Conservation (phyloP, 1,140 invertebrate species). For the Rhopalosiphum padi region DNA sequence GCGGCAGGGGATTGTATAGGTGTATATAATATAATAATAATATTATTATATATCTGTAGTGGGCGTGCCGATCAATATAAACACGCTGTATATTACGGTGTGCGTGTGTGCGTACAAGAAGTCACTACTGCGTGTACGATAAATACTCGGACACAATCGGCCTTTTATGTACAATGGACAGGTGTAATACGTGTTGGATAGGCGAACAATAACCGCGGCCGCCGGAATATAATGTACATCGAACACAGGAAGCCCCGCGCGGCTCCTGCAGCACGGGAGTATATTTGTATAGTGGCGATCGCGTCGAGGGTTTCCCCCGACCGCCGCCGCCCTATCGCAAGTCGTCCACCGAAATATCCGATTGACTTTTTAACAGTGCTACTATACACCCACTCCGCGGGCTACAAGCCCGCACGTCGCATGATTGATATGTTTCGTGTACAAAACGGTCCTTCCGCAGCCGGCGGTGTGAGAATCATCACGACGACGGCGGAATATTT, state of each 20-base stretch:
- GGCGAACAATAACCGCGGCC: constrained; percentile 31
- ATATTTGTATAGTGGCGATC: background rate
- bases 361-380: constrained; percentile 43
- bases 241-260: background rate
- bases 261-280: background rate
- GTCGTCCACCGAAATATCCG: background rate
- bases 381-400: background rate
- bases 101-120: background rate
- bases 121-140: background rate
- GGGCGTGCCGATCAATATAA: constrained; percentile 56
- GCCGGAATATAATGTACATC: background rate
- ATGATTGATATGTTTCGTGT: background rate
- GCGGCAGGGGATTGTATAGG: background rate
- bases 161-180: constrained; percentile 24
- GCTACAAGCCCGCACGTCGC: background rate
- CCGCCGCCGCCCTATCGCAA: too few relatives aligned
- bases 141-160: constrained; percentile 21
- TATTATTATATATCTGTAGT: background rate
- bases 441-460: background rate
- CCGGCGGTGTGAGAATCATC: background rate
- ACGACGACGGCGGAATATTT: background rate
- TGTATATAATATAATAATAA: background rate
- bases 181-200: constrained; percentile 50
- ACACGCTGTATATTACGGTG: background rate
- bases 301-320: background rate